phyloP scores from a whole-genome alignment of 1,140 invertebrate genomes.

The Sipha flava region DNA sequence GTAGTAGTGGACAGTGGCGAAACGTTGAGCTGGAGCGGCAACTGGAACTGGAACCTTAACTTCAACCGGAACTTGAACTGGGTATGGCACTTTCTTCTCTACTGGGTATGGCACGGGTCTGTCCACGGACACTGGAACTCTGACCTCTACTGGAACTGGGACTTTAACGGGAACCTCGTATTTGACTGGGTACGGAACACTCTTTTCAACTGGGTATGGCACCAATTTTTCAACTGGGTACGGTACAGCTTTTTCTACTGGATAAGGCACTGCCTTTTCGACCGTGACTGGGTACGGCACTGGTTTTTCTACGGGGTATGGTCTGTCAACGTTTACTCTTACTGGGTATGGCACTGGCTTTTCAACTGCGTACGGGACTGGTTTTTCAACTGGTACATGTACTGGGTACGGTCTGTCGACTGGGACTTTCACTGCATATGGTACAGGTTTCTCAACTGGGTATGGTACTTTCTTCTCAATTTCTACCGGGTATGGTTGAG shows the following conservation, averaged over 20 bases:
- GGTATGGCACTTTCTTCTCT: slow-evolving; percentile 57
- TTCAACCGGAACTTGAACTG: slow-evolving; percentile 57
- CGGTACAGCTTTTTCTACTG: slow-evolving; percentile 41
- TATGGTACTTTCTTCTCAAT: slow-evolving; percentile 36
- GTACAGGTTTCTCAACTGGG: slow-evolving; percentile 37
- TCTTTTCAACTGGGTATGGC: slow-evolving; percentile 57
- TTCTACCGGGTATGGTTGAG: slow-evolving; percentile 36
- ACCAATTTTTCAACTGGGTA: slow-evolving; percentile 50
- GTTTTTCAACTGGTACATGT: slow-evolving; percentile 47
- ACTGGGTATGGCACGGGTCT: slow-evolving; percentile 64
- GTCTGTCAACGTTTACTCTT: slow-evolving; percentile 35
- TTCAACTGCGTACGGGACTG: slow-evolving; percentile 49
- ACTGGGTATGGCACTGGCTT: slow-evolving; percentile 48
- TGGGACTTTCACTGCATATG: slow-evolving; percentile 36
- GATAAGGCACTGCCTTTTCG: slow-evolving; percentile 52
- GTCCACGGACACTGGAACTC: slow-evolving; percentile 58
- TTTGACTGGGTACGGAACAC: slow-evolving; percentile 54
- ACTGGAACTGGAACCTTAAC: slow-evolving; percentile 40
- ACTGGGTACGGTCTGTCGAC: slow-evolving; percentile 56
- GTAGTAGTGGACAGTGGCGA: slow-evolving; percentile 22
- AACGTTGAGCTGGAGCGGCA: slow-evolving; percentile 48
- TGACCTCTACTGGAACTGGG: slow-evolving; percentile 51
- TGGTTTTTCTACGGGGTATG: slow-evolving; percentile 54
- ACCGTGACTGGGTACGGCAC: slow-evolving; percentile 52
- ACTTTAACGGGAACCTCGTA: slow-evolving; percentile 67